Evolutionary conservation across 2,888 invertebrate species (phyloP), one percentile per base, ranked within the genome.

Genomic region (Odontothrips loti): DNA sequence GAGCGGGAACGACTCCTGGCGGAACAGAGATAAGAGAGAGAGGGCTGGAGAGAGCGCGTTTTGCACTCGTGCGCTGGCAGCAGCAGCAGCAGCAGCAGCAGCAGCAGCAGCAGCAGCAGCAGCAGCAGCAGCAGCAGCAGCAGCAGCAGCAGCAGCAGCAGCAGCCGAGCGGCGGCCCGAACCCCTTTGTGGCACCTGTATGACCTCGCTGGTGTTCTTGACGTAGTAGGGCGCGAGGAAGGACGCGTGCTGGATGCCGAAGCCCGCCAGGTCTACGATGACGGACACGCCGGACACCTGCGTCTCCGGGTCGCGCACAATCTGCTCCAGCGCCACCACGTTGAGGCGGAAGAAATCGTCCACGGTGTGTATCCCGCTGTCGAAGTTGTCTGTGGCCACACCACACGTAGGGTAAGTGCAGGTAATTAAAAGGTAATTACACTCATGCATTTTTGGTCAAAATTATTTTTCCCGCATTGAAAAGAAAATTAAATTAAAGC

Each of bases 231-330:
- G 89, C 17, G 89, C 89, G 83, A 89, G 87, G 85, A 88, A 88
- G 83, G 88, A 88, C 75, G 88, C 91, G 83, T 95, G 95, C 82
- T 91, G 90, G 83, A 88, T 85, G 27, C 87, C 85, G 63, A 89
- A 84, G 20, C 86, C 87, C 23, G 85, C 86, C 83, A 89, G 85
- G 84, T 90, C 89, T 17, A 88, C 85, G 63, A 90, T 85, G 29
- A 87, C 85, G 12, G 86, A 84, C 10, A 85, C 84, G 4, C 87
- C 87, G 23, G 85, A 83, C 63, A 86, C 85, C 83, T 86, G 87
- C 80, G 85, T 85, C 63, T 83, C 84, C 3, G 85, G 85, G 82
- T 87, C 86, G 78, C 86, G 79, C 6, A 86, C 82, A 9, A 85
- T 83, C 4, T 85, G 80, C 81, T 87, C 86, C n/a, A 84, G 78